Base-by-base conservation (phyloP, 1,140 invertebrate species). In the Macrosteles quadrilineatus region DNA sequence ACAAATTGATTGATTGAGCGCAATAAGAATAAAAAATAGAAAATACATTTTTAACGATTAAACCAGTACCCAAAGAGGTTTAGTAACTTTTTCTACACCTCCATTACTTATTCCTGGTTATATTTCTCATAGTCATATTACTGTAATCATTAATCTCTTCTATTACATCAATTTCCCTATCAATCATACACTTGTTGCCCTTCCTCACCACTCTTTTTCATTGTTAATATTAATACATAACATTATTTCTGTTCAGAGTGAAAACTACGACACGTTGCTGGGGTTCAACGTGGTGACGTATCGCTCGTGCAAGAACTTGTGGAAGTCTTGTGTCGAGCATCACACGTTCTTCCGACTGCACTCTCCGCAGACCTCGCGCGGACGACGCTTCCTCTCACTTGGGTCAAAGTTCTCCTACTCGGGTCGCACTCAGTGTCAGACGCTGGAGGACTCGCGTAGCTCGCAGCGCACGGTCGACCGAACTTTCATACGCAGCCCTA, bases 311-410 rank as follows among this genome's bases (percentile, higher is more conserved):
- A 98, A 98, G 84, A 91, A 91, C 59, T 83, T 99, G 30, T 99
- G 97, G 97, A 97, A 98, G 80, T 94, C 94, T 1, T 98, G 96
- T 77, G 97, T 99, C 1, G 97, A 99, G 81, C 93, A 98, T 80
- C 97, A 99, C 81, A 96, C 97, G 3, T 99, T 99, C 85, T 99
- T 99, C 82, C 86, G 97, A 19, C 84, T 99, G 40, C 91, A 97
- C 76, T 91, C 91, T 47, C 94, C 95, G 0, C 87, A 90, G 80
- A 80, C 89, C 72, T 78, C 83, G 11, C 82, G 87, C 55, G 88
- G 89, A 77, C 85, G 85, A 53, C 80, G 90, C 45, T 86, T 86
- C 4, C 78, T 90, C 6, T 72, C 87, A 83, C 73, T 89, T 78
- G 85, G 85, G 62, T 83, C 81, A n/a, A 84, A 86, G 74, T 91